phyloP scores from a whole-genome alignment of 2,888 invertebrate genomes.

The Philopedon plagiatum region DNA sequence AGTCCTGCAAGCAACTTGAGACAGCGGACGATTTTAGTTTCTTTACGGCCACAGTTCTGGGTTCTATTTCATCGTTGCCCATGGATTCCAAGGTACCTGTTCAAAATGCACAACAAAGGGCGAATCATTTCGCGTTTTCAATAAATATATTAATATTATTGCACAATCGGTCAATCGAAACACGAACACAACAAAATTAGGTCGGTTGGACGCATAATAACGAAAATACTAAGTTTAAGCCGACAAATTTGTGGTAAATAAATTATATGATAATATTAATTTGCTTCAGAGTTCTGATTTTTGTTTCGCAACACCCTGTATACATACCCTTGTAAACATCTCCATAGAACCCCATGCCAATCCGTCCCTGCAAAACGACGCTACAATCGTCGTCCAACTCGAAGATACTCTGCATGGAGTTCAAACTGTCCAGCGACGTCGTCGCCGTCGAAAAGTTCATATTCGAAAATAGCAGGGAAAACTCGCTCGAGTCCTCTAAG shows the following conservation, averaged over 20 bases:
- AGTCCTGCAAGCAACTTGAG: conserved; percentile 76
- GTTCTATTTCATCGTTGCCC: conserved; percentile 17
- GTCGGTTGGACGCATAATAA: too few relatives aligned
- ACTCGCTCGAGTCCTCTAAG: conserved; percentile 64
- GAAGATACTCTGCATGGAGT: conserved; percentile 72
- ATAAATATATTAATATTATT: too few relatives aligned
- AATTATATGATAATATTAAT: too few relatives aligned
- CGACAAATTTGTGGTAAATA: too few relatives aligned
- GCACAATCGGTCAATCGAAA: too few relatives aligned
- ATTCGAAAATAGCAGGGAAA: conserved; percentile 62
- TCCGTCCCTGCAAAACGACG: conserved; percentile 74
- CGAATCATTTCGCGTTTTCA: too few relatives aligned
- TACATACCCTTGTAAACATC: conserved; percentile 36
- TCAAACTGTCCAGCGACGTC: conserved; percentile 67
- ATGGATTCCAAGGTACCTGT: conserved; percentile 65
- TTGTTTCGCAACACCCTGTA: too few relatives aligned
- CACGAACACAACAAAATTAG: too few relatives aligned
- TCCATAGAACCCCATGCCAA: conserved; percentile 66
- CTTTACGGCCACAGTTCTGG: conserved; percentile 76
- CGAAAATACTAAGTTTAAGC: too few relatives aligned
- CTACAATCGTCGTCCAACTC: conserved; percentile 74
- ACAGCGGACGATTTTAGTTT: conserved; percentile 73
- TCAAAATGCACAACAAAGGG: too few relatives aligned
- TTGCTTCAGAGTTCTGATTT: too few relatives aligned
- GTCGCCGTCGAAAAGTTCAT: conserved; percentile 22